Conservation (phyloP, 2,888 invertebrate genomes). For the Nasonia oneida region DNA sequence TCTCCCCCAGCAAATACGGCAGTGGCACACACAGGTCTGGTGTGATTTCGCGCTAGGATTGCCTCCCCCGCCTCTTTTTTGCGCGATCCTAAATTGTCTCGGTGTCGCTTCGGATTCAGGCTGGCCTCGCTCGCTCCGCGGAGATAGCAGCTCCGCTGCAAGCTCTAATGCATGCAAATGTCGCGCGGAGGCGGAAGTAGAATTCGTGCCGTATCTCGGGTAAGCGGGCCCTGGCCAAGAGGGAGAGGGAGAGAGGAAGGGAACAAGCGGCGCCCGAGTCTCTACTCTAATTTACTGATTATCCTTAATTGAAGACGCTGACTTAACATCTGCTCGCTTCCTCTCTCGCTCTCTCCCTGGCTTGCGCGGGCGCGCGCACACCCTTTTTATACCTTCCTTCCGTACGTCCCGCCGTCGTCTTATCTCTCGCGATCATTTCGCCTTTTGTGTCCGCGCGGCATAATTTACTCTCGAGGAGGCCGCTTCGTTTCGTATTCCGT, state of each 20-base stretch:
- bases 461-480: slow-evolving; percentile 47
- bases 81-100: slow-evolving; percentile 63
- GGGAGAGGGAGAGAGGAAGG: background rate
- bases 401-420: slow-evolving; percentile 6
- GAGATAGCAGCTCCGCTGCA: slow-evolving; percentile 64
- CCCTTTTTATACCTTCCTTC: slow-evolving; percentile 25
- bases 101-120: slow-evolving; percentile 21
- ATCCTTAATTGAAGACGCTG: slow-evolving; percentile 75
- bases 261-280: slow-evolving; percentile 22
- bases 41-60: slow-evolving; percentile 38
- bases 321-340: slow-evolving; percentile 51
- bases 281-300: slow-evolving; percentile 75
- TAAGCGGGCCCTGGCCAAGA: slow-evolving; percentile 24
- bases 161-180: slow-evolving; percentile 74
- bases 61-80: slow-evolving; percentile 36
- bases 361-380: background rate
- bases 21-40: background rate
- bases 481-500: slow-evolving; percentile 51
- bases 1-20: slow-evolving; percentile 4
- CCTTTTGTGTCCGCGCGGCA: slow-evolving; percentile 48
- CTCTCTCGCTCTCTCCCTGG: background rate
- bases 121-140: background rate
- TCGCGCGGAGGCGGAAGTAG: slow-evolving; percentile 71
- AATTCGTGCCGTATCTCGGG: slow-evolving; percentile 75
- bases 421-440: slow-evolving; percentile 51